phyloP scores from a whole-genome alignment of 2,888 invertebrate genomes.

The Pammene fasciana region DNA sequence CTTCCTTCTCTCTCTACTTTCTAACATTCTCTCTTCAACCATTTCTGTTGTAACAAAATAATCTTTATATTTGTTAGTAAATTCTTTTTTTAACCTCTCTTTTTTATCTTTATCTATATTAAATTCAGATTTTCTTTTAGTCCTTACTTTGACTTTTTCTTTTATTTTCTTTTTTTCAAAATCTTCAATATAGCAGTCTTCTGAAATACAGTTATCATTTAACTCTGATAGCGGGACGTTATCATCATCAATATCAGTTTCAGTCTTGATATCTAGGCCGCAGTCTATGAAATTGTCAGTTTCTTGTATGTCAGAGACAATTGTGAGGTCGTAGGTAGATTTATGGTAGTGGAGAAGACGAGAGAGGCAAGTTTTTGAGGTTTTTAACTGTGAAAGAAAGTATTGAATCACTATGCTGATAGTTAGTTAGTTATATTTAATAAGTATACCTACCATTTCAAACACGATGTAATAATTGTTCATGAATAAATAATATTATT shows the following conservation, averaged over 20 bases:
- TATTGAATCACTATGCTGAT: too few relatives aligned
- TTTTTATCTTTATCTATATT: slow-evolving; percentile 31
- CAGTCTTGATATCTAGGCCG: slow-evolving; percentile 51
- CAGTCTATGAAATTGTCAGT: slow-evolving; percentile 62
- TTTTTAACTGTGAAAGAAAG: slow-evolving; percentile 49
- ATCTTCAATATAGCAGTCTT: slow-evolving; percentile 26
- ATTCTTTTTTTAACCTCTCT: slow-evolving; percentile 32
- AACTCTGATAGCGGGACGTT: slow-evolving; percentile 60
- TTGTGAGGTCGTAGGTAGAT: slow-evolving; percentile 41
- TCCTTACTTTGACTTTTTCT: not conserved
- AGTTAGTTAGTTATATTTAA: too few relatives aligned
- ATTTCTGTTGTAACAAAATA: slow-evolving; percentile 48
- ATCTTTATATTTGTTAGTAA: slow-evolving; percentile 43
- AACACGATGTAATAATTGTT: too few relatives aligned
- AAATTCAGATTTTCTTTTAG: not conserved
- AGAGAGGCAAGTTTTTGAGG: slow-evolving; percentile 48
- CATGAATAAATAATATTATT: too few relatives aligned
- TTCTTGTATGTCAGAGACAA: slow-evolving; percentile 38
- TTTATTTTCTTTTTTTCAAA: slow-evolving; percentile 23
- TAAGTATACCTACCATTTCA: too few relatives aligned
- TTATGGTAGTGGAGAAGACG: slow-evolving; percentile 46
- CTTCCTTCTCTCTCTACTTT: slow-evolving; percentile 47
- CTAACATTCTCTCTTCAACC: slow-evolving; percentile 50
- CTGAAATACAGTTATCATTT: slow-evolving; percentile 43
- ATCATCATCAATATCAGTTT: slow-evolving; percentile 58